Percentiles rank a stretch among this genome's conserved stretches.
Evolutionary conservation across 2,888 invertebrate species (phyloP).

Genomic region (Drosophila pegasa): DNA sequence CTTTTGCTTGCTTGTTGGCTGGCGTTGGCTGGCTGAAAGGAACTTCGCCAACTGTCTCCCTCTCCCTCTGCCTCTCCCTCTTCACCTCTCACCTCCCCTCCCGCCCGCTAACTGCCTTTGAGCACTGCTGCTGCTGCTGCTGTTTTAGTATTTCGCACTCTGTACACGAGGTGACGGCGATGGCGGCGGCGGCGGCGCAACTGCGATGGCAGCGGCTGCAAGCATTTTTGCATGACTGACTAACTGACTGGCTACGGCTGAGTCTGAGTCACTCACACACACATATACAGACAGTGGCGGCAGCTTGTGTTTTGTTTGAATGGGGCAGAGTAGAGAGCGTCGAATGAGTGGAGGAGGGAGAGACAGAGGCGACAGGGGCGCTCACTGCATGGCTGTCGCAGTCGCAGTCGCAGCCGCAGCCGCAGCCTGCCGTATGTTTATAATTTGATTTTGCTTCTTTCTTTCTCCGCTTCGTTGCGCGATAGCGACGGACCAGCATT

Average conservation of each 20-base stretch:
- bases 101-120: constrained; percentile 25
- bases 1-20: constrained; percentile 61
- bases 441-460: constrained; percentile 77
- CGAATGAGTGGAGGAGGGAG: not conserved
- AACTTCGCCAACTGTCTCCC: constrained; percentile 41
- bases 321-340: constrained; percentile 14
- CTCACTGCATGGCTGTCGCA: constrained; percentile 53
- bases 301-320: constrained; percentile 34
- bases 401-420: too few species aligned
- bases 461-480: constrained; percentile 58
- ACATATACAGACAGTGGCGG: constrained; percentile 38
- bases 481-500: constrained; percentile 65
- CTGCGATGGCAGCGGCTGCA: constrained; percentile 52
- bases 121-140: constrained; percentile 61
- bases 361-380: constrained; percentile 3
- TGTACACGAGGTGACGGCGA: constrained; percentile 62
- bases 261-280: constrained; percentile 68
- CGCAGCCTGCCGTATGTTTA: constrained; percentile 76
- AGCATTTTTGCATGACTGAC: constrained; percentile 71
- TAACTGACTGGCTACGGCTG: constrained; percentile 64
- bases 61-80: not conserved
- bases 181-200: constrained; percentile 7
- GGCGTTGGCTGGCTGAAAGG: constrained; percentile 56
- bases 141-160: constrained; percentile 78
- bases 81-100: too few species aligned